Base-by-base conservation (phyloP, 2,888 invertebrate genomes). In the Lissocephala sabroskyi region DNA sequence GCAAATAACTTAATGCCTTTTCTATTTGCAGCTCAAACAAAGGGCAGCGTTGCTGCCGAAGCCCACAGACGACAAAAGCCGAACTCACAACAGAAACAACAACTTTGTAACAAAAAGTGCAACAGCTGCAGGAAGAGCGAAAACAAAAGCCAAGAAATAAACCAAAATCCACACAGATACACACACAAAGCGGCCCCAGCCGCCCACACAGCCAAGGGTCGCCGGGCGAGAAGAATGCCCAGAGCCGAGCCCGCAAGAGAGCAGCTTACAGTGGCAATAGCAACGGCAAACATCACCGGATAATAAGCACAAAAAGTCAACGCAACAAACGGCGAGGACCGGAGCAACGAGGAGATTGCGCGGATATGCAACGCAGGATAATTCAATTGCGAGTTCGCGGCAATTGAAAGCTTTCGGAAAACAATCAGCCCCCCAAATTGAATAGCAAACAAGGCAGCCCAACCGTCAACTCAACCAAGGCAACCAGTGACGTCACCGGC, bases 11-110 rank as follows among this genome's bases (percentile, higher is more conserved):
- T 71, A 74, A 70, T 74, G 70, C 60, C 62, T 74, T 57, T 70
- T 62, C 66, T 71, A 60, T 70, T 71, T 71, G 75, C 71, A 71
- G 70, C 56, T 71, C 60, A 74, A 74, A 71, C 66, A 70, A 65
- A 51, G 30, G 37, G 37, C 37, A 11, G 37, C 37, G 19, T 11
- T 16, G 39, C 39, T 35, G 61, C 40, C 41, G 39, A 17, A 18
- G 14, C 2, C 3, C 9, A 28, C 10, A 41, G 30, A 33, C 9
- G 14, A 19, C 37, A 43, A 23, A 19, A 13, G 43, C 35, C 19
- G 33, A 19, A 33, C 33, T 41, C 28, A 43, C 33, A 13, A 33
- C 42, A 43, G 44, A 33, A 37, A 32, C 51, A 59, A 39, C 48
- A 52, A 46, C 50, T 58, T 63, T 57, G 60, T 55, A 65, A n/a